Percentiles rank a stretch among this genome's conserved stretches.
Conservation (phyloP, 2,888 invertebrate genomes). For the Hermodice carunculata region DNA sequence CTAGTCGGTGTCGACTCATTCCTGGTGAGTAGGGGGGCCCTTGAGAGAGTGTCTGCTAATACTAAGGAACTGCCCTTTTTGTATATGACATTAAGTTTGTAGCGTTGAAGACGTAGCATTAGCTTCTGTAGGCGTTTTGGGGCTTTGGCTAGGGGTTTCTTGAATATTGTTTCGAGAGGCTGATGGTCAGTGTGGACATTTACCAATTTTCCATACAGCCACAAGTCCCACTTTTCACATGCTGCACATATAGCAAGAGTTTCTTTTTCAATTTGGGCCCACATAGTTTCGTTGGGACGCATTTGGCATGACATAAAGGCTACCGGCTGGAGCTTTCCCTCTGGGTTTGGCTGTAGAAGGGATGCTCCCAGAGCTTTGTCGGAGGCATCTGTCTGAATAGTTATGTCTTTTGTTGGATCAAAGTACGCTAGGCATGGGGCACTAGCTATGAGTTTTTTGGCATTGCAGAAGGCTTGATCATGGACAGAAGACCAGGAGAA, state of each 20-base stretch:
- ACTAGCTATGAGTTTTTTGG: slow-evolving; percentile 12
- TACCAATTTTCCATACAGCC: slow-evolving; percentile 9
- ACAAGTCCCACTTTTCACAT: slow-evolving; percentile 10
- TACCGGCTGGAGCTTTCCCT: too few relatives aligned
- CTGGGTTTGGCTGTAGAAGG: too few relatives aligned
- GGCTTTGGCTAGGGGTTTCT: background rate
- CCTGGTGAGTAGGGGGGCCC: too few relatives aligned
- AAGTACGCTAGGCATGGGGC: slow-evolving; percentile 17
- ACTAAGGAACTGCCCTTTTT: slow-evolving; percentile 7
- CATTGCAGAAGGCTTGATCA: slow-evolving; percentile 7
- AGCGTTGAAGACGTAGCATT: slow-evolving; percentile 17
- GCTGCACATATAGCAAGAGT: background rate
- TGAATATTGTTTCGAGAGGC: too few relatives aligned
- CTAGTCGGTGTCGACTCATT: background rate
- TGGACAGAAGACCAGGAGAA: slow-evolving; percentile 16
- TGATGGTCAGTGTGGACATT: slow-evolving; percentile 18
- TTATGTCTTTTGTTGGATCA: background rate
- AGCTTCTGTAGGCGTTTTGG: slow-evolving; percentile 11
- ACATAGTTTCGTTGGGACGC: background rate
- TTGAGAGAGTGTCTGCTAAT: slow-evolving; percentile 8
- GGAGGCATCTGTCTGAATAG: slow-evolving; percentile 14
- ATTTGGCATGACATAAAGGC: background rate
- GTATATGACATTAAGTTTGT: slow-evolving; percentile 9
- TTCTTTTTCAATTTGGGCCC: slow-evolving; percentile 13
- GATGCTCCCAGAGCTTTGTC: too few relatives aligned